phyloP scores from a whole-genome alignment of 2,797 vertebrate genomes.

The Enteromius argenteus region DNA sequence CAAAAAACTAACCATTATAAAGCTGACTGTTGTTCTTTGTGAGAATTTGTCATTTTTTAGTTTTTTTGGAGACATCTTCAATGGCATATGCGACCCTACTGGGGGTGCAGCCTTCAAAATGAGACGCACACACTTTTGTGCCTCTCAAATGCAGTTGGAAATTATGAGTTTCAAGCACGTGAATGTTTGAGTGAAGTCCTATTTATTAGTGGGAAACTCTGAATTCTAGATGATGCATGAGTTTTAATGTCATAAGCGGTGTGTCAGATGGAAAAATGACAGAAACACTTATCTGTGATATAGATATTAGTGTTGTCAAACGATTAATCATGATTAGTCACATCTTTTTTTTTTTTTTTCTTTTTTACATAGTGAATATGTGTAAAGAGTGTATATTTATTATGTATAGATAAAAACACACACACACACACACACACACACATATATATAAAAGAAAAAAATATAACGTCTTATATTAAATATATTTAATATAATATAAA shows the following conservation, averaged over 20 bases:
- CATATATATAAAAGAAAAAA: no score
- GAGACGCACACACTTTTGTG: background rate
- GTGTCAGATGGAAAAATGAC: background rate
- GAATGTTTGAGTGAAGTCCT: background rate
- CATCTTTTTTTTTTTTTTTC: no score
- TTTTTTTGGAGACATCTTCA: background rate
- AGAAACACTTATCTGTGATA: background rate
- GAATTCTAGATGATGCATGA: background rate
- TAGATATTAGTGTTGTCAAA: no score
- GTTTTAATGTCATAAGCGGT: background rate
- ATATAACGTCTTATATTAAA: no score
- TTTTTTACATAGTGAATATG: no score
- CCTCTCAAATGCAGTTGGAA: background rate
- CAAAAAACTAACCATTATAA: background rate
- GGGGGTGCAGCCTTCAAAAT: background rate
- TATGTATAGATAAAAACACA: no score
- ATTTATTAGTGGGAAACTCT: background rate
- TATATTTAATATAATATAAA: no score
- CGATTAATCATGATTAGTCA: no score
- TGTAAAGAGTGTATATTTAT: no score
- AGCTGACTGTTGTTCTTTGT: background rate
- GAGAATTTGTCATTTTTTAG: background rate
- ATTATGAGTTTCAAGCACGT: background rate
- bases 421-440: no score
- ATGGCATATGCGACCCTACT: background rate